Percentiles rank a stretch among this genome's conserved stretches.
phyloP scores from a whole-genome alignment of 2,888 invertebrate species.

The Cephus nigrinus region DNA sequence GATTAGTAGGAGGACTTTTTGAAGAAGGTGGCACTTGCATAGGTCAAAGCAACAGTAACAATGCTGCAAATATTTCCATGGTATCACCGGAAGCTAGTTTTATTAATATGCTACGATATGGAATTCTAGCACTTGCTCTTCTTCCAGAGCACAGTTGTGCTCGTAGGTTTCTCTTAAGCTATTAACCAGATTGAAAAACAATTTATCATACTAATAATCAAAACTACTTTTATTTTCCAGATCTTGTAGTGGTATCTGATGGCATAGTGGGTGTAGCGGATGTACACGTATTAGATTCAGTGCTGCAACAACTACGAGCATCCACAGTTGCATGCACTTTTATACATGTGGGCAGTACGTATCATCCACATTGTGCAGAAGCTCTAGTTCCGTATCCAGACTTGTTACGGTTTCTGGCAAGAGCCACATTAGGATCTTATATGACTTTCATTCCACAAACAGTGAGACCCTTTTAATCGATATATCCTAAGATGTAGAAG shows the following conservation, averaged over 20 bases:
- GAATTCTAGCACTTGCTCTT: conserved; percentile 79
- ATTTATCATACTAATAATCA: neutral
- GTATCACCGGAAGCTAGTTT: conserved; percentile 77
- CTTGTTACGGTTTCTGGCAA: conserved; percentile 79
- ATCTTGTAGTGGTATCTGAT: conserved; percentile 80
- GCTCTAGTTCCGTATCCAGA: conserved; percentile 80
- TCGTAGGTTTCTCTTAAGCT: conserved; percentile 67
- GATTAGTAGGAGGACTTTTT: conserved; percentile 69
- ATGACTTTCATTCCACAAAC: conserved; percentile 70
- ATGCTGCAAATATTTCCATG: conserved; percentile 68
- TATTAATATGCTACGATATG: conserved; percentile 81
- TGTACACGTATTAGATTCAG: conserved; percentile 77
- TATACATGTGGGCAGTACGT: conserved; percentile 76
- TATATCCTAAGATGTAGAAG: neutral
- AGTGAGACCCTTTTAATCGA: conserved; percentile 54
- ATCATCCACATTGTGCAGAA: conserved; percentile 75
- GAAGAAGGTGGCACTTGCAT: conserved; percentile 65
- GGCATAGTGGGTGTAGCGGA: conserved; percentile 80
- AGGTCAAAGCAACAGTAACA: conserved; percentile 63
- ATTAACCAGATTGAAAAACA: neutral
- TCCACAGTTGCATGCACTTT: conserved; percentile 81
- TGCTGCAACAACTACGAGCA: conserved; percentile 78
- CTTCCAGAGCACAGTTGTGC: conserved; percentile 81
- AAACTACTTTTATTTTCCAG: conserved; percentile 61
- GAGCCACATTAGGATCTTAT: conserved; percentile 80